Percentiles rank a stretch among this genome's conserved stretches.
phyloP scores from a whole-genome alignment of 2,797 vertebrate genomes.

The Ctenopoma kingsleyae region DNA sequence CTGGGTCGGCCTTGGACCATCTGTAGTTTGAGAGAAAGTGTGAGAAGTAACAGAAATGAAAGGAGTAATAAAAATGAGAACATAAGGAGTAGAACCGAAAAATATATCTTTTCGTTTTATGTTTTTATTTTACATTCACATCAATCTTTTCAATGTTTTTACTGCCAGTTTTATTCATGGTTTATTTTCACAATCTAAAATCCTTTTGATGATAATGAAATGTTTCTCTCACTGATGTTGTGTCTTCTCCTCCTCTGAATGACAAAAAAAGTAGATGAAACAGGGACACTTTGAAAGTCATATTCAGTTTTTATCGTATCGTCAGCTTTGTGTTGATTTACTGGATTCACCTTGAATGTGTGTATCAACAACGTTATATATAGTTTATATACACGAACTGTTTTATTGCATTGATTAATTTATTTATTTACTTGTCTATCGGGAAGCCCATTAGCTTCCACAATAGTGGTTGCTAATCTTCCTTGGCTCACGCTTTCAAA shows the following conservation, averaged over 20 bases:
- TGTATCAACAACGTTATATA: constrained; percentile 7
- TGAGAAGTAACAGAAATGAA: constrained; percentile 17
- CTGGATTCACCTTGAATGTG: constrained; percentile 12
- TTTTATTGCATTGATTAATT: neutral
- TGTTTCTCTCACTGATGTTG: constrained; percentile 10
- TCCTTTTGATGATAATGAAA: constrained; percentile 20
- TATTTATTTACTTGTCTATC: too few relatives aligned
- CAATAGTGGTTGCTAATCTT: too few relatives aligned
- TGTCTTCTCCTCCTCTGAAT: neutral
- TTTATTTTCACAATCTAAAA: neutral
- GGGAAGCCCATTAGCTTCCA: too few relatives aligned
- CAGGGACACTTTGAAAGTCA: constrained; percentile 11
- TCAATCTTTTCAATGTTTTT: constrained; percentile 15
- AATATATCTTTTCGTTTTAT: constrained; percentile 4
- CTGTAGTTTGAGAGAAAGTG: constrained; percentile 74
- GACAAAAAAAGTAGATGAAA: constrained; percentile 2
- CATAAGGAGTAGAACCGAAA: constrained; percentile 13
- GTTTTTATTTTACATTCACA: neutral
- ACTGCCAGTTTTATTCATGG: constrained; percentile 8
- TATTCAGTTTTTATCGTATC: neutral
- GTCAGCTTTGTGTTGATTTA: neutral
- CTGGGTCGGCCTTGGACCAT: constrained; percentile 93
- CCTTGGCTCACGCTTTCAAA: too few relatives aligned
- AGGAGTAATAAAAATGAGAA: constrained; percentile 12
- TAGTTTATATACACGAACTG: neutral